Evolutionary conservation across 2,888 invertebrate species (phyloP).

Genomic region (Drosophila pseudotakahashii): DNA sequence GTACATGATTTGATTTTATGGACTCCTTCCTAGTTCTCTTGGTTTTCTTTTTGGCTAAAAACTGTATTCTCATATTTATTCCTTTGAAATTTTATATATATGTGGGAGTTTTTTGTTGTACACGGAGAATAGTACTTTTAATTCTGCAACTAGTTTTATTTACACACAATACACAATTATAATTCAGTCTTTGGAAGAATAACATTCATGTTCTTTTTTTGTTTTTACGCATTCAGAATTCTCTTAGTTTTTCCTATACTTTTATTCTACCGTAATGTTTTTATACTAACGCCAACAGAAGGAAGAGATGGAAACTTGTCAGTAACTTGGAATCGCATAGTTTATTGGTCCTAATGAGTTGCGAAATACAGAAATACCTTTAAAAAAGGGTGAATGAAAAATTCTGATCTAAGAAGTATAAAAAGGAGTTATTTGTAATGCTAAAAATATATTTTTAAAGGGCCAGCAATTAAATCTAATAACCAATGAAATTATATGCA

Average conservation of each 20-base stretch:
- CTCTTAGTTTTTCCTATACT: constrained; percentile 19
- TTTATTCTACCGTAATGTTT: constrained; percentile 17
- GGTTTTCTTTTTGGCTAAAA: constrained; percentile 31
- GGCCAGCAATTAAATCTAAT: too few relatives aligned
- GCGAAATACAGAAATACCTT: constrained; percentile 5
- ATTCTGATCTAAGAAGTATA: not conserved
- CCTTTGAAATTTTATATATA: constrained; percentile 28
- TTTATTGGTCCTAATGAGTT: constrained; percentile 61
- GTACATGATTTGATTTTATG: constrained; percentile 27
- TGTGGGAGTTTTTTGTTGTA: constrained; percentile 28
- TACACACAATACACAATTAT: constrained; percentile 78
- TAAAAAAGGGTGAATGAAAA: not conserved
- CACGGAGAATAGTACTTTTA: constrained; percentile 24
- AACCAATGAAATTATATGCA: too few relatives aligned
- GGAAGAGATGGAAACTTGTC: constrained; percentile 8
- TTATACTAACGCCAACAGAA: constrained; percentile 26
- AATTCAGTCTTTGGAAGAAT: constrained; percentile 84
- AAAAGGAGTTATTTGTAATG: too few relatives aligned
- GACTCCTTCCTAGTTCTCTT: not conserved
- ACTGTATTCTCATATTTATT: constrained; percentile 5
- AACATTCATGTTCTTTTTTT: constrained; percentile 71
- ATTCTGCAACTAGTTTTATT: constrained; percentile 60
- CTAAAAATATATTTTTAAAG: too few relatives aligned
- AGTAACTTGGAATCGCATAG: constrained; percentile 15
- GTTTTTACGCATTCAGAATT: constrained; percentile 28